Percentiles rank a stretch among this genome's conserved stretches.
phyloP scores from a whole-genome alignment of 2,888 invertebrate species.

The Ophraella communa region DNA sequence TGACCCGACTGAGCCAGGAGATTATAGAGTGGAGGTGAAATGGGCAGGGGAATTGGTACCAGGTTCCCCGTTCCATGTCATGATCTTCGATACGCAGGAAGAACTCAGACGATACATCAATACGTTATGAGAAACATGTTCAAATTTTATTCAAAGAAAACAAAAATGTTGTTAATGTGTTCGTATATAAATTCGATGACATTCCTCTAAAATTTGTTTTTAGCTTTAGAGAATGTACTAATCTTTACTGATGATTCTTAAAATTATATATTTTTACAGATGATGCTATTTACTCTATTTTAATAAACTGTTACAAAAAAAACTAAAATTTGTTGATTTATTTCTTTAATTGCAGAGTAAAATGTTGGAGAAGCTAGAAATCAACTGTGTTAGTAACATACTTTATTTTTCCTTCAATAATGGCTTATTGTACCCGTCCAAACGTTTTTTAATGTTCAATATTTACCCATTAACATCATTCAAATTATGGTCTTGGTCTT shows the following conservation, averaged over 20 bases:
- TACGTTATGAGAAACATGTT: constrained; percentile 47
- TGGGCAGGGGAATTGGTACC: constrained; percentile 99
- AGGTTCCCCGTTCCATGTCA: constrained; percentile 97
- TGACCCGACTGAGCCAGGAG: constrained; percentile 98
- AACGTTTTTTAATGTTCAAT: no score
- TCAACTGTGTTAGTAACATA: no score
- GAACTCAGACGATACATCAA: constrained; percentile 78
- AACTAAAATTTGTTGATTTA: not conserved
- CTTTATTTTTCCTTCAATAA: no score
- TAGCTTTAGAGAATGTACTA: constrained; percentile 19
- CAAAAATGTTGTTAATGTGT: no score
- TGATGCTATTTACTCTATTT: constrained; percentile 28
- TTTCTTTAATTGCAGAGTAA: not conserved
- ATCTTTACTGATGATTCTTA: constrained; percentile 18
- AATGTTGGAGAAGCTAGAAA: not conserved
- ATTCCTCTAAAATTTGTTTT: not conserved
- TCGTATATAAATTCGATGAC: not conserved
- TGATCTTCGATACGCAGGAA: constrained; percentile 99
- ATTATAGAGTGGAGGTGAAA: constrained; percentile 95
- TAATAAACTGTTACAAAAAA: constrained; percentile 37
- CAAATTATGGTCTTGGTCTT: no score
- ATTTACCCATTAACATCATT: no score
- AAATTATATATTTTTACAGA: constrained; percentile 27
- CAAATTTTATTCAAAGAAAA: not conserved
- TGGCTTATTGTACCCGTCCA: no score